Base-by-base conservation (phyloP, 2,888 invertebrate genomes). In the Quadroppia sp. region DNA sequence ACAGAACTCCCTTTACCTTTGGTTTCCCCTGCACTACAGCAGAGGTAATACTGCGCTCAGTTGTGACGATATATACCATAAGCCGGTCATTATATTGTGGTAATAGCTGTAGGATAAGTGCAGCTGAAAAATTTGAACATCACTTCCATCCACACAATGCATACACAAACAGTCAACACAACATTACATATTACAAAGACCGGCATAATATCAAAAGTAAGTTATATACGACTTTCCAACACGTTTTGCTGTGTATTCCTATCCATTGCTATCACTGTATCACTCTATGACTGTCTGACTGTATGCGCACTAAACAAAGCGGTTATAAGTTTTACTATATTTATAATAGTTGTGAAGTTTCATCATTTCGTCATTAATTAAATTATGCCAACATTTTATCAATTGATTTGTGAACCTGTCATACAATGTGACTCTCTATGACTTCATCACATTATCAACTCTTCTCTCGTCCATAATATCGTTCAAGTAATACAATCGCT, bases 51-150 rank as follows among this genome's bases (percentile, higher is more conserved):
- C 23, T 23, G 59, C 23, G 28, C 30, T 59, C 36, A 64, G 17
- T 64, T 64, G 32, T 64, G 64, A 64, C 64, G 64, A 64, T 64
- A 64, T 28, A 61, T n/a, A 56, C 15, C 45, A 45, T 7, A 50
- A 50, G 64, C 36, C 64, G 64, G 64, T 64, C 64, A 64, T 64
- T 64, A 64, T 64, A 64, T 64, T 64, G 9, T 64, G 9, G 64
- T 64, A 64, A 64, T 64, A 64, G 64, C 64, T 64, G 36, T 64
- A 64, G 36, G 64, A 36, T 64, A 36, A 64, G 64, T 64, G 64
- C 64, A 64, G 64, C 64, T 64, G 64, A 64, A 64, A 64, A 64
- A 59, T 59, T 25, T 64, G 64, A 36, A 36, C 64, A 64, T 64
- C 64, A 64, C 36, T n/a, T 64, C 64, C 32, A 64, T 64, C 36